Base-by-base conservation (phyloP, 2,113 vertebrate genomes). In the Lathamus discolor region DNA sequence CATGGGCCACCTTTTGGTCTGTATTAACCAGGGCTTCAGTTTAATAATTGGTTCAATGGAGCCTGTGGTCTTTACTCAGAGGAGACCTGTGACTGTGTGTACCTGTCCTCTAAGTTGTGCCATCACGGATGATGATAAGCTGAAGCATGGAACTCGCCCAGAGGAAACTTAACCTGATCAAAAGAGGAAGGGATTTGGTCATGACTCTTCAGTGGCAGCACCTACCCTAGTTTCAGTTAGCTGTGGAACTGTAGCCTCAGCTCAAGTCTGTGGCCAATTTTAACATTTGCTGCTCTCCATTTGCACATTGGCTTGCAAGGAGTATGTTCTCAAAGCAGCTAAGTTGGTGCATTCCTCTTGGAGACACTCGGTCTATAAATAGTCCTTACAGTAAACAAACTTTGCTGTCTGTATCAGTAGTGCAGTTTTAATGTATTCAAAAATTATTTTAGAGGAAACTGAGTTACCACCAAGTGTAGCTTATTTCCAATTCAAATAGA, bases 281-380 rank as follows among this genome's bases (percentile, higher is more conserved):
- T 49, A 66, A 23, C 2, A 4, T 46, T 55, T 78, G 35, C 23
- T 81, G 43, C 52, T 73, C 48, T 96, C n/a, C 90, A 59, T 35
- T 79, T 94, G 82, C 77, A 70, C 61, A 3, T 55, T 95, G 73
- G 78, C 54, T 82, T 92, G 93, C 87, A 93, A 95, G 78, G 68
- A 67, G 16, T 91, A 86, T 92, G 68, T 95, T 97, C 86, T 93
- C 54, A 24, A 92, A 94, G 92, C 88, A 95, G 59, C 86, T 77
- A 86, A 96, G 44, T 86, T 93, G 48, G 51, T 92, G 59, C 62
- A 90, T 94, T 83, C 90, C 52, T 91, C 35, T 76, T 88, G 51
- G 78, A 97, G 74, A 63, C 39, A 79, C 67, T 83, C 43, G 61
- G 84, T 86, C 88, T 97, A 75, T 92, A 94, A 96, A 97, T 95